Base-by-base conservation (phyloP, 2,113 vertebrate species). In the Silurus glanis region DNA sequence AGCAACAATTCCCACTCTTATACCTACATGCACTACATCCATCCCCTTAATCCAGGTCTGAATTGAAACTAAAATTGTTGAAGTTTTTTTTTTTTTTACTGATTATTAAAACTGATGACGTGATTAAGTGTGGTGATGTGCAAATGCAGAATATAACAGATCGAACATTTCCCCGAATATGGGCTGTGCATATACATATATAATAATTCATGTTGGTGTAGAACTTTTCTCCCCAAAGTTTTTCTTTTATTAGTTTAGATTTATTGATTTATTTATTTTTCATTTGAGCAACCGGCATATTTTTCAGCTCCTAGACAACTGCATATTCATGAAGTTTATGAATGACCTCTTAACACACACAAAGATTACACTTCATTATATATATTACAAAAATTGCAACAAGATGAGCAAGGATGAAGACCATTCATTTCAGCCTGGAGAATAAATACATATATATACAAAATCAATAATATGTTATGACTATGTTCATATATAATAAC, bases 301-400 rank as follows among this genome's bases (percentile, higher is more conserved):
- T 80, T 59, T 10, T 56, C 56, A 21, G 59, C 56, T 80, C 28
- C 28, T 21, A 61, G 78, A 59, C 28, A 80, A 80, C 28, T 61
- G 28, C 56, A 80, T 80, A 61, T 61, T 47, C 61, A 80, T 80
- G 56, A 61, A 61, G 9, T 80, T 80, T 47, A 61, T 45, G 47
- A 47, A 61, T 80, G 56, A 80, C 21, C 56, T 59, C 28, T 45
- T 9, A 61, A 6, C 28, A 80, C 56, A 56, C 56, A 61, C 55
- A 59, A 45, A 45, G 9, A 80, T 28, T 28, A 28, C 16, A 74
- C 51, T 78, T 55, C 21, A 80, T 80, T 14, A 19, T 37, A 12
- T 3, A 28, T 78, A 28, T 4, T 13, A 14, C 13, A 58, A 17
- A 9, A 66, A 28, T 10, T 5, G 9, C 4, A 66, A 25, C n/a